These are phyloP conservation scores for Anguilla japonica DNA, from an alignment of 2,113 vertebrate species.

Conservation along the genomic window DNA sequence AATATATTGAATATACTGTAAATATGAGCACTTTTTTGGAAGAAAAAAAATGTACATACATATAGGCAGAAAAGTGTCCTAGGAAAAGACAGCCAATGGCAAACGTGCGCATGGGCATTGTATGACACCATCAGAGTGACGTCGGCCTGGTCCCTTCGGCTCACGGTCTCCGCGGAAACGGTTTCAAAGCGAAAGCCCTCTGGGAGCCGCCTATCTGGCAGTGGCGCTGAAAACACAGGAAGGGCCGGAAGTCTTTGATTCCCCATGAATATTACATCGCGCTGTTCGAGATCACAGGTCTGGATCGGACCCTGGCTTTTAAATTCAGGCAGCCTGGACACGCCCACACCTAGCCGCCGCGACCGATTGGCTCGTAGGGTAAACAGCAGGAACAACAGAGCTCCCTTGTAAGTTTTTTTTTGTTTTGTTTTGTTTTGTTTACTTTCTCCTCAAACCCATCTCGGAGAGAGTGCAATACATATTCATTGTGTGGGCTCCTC, in stretches of 20 bases:
- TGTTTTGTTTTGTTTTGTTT: no score
- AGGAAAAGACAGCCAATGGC: conserved; percentile 39
- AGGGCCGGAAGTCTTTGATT: conserved; percentile 26
- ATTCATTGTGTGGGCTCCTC: conserved; percentile 25
- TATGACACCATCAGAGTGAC: conserved; percentile 48
- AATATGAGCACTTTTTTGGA: no score
- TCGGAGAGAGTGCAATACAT: not conserved
- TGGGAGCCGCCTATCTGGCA: not conserved
- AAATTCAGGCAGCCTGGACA: not conserved
- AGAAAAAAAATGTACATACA: no score
- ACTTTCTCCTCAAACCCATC: conserved; percentile 18
- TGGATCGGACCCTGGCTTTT: not conserved
- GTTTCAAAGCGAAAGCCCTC: conserved; percentile 38
- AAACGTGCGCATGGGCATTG: no score
- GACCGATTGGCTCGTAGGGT: conserved; percentile 37
- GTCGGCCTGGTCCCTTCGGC: conserved; percentile 52
- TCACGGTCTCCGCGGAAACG: conserved; percentile 43
- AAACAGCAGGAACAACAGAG: not conserved
- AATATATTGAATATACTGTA: not conserved
- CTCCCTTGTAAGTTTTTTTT: not conserved
- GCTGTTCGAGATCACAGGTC: not conserved
- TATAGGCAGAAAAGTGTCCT: no score
- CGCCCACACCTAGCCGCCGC: not conserved
- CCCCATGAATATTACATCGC: conserved; percentile 7
- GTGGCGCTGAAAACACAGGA: not conserved